phyloP scores from a whole-genome alignment of 1,140 invertebrate genomes.

The Dinothrombium tinctorium region DNA sequence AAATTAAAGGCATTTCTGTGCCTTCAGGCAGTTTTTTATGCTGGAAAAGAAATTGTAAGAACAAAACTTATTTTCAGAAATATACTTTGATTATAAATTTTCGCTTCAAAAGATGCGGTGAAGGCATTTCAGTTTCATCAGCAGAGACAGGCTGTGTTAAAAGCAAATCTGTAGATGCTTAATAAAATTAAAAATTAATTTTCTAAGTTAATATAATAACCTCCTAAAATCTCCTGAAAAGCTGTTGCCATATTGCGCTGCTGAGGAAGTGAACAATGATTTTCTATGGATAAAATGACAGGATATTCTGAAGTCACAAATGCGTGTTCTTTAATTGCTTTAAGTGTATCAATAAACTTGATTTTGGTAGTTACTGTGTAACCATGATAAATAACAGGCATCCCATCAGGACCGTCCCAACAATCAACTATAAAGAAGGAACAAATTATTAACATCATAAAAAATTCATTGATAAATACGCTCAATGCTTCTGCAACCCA shows the following conservation, averaged over 20 bases:
- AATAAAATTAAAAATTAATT: no score
- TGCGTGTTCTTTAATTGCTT: constrained; percentile 84
- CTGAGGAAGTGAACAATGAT: constrained; percentile 83
- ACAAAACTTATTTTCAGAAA: not conserved
- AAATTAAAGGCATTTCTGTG: constrained; percentile 27
- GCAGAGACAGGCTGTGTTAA: constrained; percentile 50
- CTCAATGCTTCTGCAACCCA: constrained; percentile 87
- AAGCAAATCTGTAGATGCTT: constrained; percentile 53
- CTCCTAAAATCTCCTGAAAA: constrained; percentile 71
- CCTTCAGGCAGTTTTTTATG: constrained; percentile 77
- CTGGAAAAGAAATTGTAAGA: constrained; percentile 16
- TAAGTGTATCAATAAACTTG: constrained; percentile 79
- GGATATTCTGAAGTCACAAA: constrained; percentile 83
- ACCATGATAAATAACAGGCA: constrained; percentile 85
- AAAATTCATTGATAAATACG: constrained; percentile 19
- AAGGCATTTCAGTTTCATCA: constrained; percentile 58
- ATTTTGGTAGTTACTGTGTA: constrained; percentile 92
- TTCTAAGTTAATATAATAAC: no score
- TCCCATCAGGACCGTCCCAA: constrained; percentile 87
- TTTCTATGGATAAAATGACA: constrained; percentile 93
- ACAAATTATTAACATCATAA: not conserved
- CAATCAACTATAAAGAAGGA: constrained; percentile 34
- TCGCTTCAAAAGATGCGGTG: constrained; percentile 44
- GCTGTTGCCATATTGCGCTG: constrained; percentile 83
- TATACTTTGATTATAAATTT: constrained; percentile 53